Conservation (phyloP, 2,113 vertebrate species). For the Prolemur simus region DNA sequence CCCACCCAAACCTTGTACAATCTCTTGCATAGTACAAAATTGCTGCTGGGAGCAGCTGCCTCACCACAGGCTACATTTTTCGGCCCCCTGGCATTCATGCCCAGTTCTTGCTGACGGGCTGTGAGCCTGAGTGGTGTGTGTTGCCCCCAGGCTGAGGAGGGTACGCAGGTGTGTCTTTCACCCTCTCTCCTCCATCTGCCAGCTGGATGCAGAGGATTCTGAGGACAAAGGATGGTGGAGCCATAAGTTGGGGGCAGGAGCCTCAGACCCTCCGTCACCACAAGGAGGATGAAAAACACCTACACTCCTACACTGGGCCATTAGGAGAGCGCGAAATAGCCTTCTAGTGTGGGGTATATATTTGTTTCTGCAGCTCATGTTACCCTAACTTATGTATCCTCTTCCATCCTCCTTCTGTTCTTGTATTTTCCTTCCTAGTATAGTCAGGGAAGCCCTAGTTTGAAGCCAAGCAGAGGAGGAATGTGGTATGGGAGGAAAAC, state of each 20-base stretch:
- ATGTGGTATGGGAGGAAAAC: neutral
- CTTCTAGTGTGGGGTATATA: neutral
- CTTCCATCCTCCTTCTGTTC: neutral
- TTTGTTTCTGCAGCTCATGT: neutral
- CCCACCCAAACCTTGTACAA: rapidly evolving
- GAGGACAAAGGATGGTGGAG: neutral
- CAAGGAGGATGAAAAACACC: neutral
- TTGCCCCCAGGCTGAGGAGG: neutral
- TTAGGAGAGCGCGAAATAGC: neutral
- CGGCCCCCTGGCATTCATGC: neutral
- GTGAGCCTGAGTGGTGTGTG: neutral
- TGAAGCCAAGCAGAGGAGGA: neutral
- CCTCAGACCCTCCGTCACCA: neutral
- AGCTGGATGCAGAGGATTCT: neutral
- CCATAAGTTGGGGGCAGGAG: too few relatives aligned
- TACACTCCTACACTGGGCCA: too few relatives aligned
- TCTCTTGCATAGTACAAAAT: rapidly evolving
- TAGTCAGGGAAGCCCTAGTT: neutral
- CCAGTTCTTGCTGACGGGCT: rapidly evolving
- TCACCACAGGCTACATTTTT: rapidly evolving
- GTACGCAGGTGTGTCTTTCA: too few relatives aligned
- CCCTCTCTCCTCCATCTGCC: neutral
- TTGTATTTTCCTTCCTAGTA: neutral
- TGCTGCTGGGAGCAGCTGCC: neutral
- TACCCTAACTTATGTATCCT: neutral